A percentile compares a stretch with the other conserved stretches of the same genome.
These are phyloP conservation scores for Felis catus DNA, from an alignment of 2,113 vertebrate genomes.

Conservation along the genomic window DNA sequence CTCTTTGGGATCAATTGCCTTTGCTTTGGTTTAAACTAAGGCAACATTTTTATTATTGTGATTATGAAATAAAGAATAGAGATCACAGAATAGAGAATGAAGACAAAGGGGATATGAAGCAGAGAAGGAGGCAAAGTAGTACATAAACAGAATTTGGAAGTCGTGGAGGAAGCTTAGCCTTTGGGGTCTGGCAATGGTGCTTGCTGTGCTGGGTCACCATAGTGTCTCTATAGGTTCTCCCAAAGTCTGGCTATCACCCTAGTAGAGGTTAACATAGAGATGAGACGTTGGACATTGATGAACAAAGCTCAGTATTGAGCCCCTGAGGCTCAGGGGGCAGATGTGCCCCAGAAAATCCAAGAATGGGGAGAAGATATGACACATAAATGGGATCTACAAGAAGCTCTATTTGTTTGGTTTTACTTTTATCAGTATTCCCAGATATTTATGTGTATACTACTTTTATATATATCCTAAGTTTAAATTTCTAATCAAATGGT, in stretches of 20 bases:
- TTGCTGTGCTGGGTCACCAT: no score
- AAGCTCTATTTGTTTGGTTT: neutral
- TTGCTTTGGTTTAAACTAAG: neutral
- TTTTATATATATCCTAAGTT: neutral
- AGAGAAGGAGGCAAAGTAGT: neutral
- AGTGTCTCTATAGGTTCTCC: neutral
- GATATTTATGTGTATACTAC: neutral
- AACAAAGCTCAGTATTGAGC: neutral
- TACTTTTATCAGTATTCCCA: neutral
- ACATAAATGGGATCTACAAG: neutral
- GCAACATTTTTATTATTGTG: neutral
- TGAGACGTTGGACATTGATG: neutral
- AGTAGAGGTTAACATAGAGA: neutral
- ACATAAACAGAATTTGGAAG: neutral
- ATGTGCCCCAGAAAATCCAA: neutral
- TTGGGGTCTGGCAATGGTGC: neutral
- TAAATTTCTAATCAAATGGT: neutral
- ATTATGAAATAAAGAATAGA: neutral
- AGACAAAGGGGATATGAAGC: neutral
- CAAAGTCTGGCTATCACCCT: neutral
- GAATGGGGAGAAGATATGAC: neutral
- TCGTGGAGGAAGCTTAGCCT: rapidly evolving
- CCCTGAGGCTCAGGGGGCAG: no score
- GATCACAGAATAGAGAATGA: neutral
- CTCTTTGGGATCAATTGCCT: neutral